Evolutionary conservation across 2,113 vertebrate species (phyloP).

Genomic region (Thomomys bottae): DNA sequence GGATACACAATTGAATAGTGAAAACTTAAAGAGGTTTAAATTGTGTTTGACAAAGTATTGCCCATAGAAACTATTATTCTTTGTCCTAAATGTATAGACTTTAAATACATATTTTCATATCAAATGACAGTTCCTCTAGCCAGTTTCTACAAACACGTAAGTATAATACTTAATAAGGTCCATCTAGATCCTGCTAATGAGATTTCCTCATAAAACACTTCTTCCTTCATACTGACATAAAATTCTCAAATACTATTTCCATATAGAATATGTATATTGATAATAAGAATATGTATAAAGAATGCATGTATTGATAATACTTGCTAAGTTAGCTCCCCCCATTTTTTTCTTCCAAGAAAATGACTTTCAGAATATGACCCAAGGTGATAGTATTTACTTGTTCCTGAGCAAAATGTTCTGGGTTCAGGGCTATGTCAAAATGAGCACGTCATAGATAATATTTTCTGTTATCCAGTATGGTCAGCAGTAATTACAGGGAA

Average conservation of each 20-base stretch:
- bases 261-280: background rate
- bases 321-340: background rate
- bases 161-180: background rate
- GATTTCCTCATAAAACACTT: background rate
- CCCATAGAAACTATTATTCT: background rate
- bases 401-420: conserved; percentile 2
- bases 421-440: background rate
- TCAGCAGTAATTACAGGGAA: conserved; percentile 47
- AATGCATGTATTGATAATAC: background rate
- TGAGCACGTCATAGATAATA: background rate
- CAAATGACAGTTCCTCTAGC: background rate
- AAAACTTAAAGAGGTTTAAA: background rate
- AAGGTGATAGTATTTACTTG: conserved; percentile 19
- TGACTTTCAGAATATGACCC: background rate
- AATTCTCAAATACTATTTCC: conserved; percentile 11
- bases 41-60: background rate
- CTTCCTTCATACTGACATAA: background rate
- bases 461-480: conserved; percentile 47
- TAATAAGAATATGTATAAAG: conserved; percentile 17
- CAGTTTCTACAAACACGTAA: background rate
- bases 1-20: background rate
- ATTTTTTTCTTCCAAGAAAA: background rate
- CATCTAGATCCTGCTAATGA: background rate
- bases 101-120: conserved; percentile 4
- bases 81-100: background rate